Evolutionary conservation across 2,888 invertebrate genomes (phyloP), one percentile per base, ranked within the genome.

Genomic region (Parapristionchus giblindavisi): DNA sequence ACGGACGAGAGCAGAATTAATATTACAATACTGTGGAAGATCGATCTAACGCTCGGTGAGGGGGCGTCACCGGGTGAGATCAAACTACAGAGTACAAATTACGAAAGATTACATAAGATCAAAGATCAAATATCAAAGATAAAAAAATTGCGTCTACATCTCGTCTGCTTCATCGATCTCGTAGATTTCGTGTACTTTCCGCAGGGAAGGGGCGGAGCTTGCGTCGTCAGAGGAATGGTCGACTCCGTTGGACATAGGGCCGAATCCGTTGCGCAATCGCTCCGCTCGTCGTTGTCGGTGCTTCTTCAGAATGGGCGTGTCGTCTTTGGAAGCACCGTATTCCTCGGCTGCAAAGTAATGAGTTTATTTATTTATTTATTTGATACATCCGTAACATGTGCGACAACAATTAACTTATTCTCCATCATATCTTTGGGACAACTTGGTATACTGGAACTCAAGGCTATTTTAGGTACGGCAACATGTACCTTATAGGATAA

Each of bases 151-250:
- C 68, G 61, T 76, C 84, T 81, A 85, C 85, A 83, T 82, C 79
- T 83, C 83, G 76, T 84, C 82, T 52, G 78, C 82, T 75, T 87
- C 87, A 65, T 83, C 83, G 65, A 87, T 85, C 70, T 86, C 85
- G 83, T 87, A 87, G 77, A 86, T 78, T 66, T 87, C 87, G 77
- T 86, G 83, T 48, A 87, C 83, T 68, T 84, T 83, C 72, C 81
- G 75, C 75, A 65, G 40, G 24, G 75, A 75, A 65, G 40, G 24
- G 68, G 34, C 51, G 52, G 51, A 21, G 40, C 48, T 21, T n/a
- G 0, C 84, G 61, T 83, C 81, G 76, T 81, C 83, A 34, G 14
- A 60, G 14, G 2, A 32, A 58, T 3, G 11, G 6, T 11, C 1
- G 60, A 21, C 11, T 29, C 56, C 56, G 21, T 56, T 43, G 29